Evolutionary conservation across 2,888 invertebrate genomes (phyloP).

Genomic region (Creontiades dilutus): DNA sequence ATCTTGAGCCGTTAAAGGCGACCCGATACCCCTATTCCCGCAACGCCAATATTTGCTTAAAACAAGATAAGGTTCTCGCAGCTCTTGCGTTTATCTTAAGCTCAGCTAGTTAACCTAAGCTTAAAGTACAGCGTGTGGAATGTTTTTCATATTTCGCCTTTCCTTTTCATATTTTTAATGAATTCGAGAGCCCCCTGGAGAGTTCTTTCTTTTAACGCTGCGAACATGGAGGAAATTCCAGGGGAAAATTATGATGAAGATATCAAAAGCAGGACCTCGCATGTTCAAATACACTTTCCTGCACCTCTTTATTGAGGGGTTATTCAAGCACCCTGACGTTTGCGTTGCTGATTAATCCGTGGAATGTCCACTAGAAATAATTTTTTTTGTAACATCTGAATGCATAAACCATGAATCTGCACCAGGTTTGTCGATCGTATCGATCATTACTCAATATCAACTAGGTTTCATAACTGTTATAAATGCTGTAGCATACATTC

Average conservation of each 20-base stretch:
- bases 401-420: too few relatives aligned
- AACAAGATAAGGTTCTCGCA: slow-evolving; percentile 43
- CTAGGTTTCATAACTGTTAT: too few relatives aligned
- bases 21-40: slow-evolving; percentile 41
- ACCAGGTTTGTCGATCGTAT: too few relatives aligned
- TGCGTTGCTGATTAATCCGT: too few relatives aligned
- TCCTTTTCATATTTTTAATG: not conserved
- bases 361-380: too few relatives aligned
- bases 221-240: not conserved
- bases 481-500: too few relatives aligned
- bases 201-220: not conserved
- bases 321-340: not conserved
- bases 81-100: slow-evolving; percentile 40
- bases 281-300: slow-evolving; percentile 33
- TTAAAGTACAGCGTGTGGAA: not conserved
- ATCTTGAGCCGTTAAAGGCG: slow-evolving; percentile 11
- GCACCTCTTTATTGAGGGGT: not conserved
- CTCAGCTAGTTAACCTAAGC: slow-evolving; percentile 1
- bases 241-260: not conserved
- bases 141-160: slow-evolving; percentile 14
- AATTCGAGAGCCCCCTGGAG: not conserved
- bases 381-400: too few relatives aligned
- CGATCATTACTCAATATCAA: too few relatives aligned
- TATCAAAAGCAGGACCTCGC: not conserved
- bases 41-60: slow-evolving; percentile 50